Percentiles rank a stretch among this genome's conserved stretches.
Evolutionary conservation across 2,113 vertebrate genomes (phyloP).

Genomic region (Podiceps cristatus): DNA sequence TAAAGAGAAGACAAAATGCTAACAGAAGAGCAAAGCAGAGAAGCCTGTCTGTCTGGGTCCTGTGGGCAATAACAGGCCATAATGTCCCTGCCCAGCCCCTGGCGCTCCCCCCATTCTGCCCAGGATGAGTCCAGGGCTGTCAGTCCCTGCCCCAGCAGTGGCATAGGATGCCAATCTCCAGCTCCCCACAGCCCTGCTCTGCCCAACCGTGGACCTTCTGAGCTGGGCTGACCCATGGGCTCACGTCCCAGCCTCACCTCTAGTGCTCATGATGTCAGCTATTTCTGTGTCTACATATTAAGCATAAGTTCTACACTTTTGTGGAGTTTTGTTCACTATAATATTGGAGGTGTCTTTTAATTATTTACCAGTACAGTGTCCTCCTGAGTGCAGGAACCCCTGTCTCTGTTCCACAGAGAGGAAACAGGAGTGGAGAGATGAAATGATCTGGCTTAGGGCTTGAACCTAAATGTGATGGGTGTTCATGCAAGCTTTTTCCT

Average conservation of each 20-base stretch:
- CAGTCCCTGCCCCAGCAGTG: background rate
- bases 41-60: background rate
- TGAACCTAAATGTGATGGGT: background rate
- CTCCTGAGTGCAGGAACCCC: background rate
- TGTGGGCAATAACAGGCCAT: background rate
- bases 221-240: background rate
- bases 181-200: background rate
- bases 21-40: background rate
- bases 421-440: background rate
- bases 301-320: background rate
- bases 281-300: background rate
- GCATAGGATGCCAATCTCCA: background rate
- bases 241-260: background rate
- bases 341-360: background rate
- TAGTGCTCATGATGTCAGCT: background rate
- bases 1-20: background rate
- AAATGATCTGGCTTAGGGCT: background rate
- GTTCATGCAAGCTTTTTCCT: background rate
- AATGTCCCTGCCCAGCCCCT: background rate
- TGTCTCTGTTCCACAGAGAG: background rate
- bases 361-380: background rate
- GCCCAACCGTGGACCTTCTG: accelerated
- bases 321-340: background rate
- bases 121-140: background rate
- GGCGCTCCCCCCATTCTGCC: accelerated